These are phyloP conservation scores for Brenthis daphne DNA, from an alignment of 2,888 invertebrate species.

Conservation along the genomic window DNA sequence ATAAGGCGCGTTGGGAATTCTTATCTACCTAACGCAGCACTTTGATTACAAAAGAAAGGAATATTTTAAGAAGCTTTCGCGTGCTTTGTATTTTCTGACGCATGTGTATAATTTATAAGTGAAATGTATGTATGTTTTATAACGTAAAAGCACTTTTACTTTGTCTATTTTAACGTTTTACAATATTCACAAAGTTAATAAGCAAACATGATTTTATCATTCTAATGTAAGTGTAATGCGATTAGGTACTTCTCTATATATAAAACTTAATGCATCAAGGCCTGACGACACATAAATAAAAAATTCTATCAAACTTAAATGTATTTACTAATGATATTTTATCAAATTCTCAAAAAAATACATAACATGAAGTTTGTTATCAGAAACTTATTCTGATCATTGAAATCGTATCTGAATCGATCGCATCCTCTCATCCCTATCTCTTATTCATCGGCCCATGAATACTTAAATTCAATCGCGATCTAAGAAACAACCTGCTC, in stretches of 20 bases:
- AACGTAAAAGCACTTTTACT: conserved; percentile 23
- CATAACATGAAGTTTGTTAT: conserved; percentile 37
- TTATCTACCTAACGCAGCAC: conserved; percentile 77
- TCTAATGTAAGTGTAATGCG: too few species aligned
- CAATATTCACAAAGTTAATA: neutral
- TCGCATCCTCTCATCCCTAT: conserved; percentile 62
- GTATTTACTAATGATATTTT: too few species aligned
- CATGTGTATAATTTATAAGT: conserved; percentile 66
- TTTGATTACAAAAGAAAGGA: conserved; percentile 78
- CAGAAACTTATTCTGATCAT: conserved; percentile 62
- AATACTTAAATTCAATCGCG: conserved; percentile 73
- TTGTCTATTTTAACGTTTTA: conserved; percentile 15
- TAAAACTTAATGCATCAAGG: too few species aligned
- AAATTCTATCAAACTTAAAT: too few species aligned
- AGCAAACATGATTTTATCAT: too few species aligned
- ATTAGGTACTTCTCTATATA: too few species aligned
- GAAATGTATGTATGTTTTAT: conserved; percentile 23
- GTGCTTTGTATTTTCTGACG: conserved; percentile 68
- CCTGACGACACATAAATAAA: too few species aligned
- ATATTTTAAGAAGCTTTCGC: conserved; percentile 75
- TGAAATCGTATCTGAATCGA: conserved; percentile 67
- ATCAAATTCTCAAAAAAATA: neutral
- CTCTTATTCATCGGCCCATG: conserved; percentile 73
- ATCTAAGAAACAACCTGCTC: conserved; percentile 56
- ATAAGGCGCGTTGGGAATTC: conserved; percentile 70